These are phyloP conservation scores for Lucilia sericata DNA, from an alignment of 1,140 invertebrate genomes.

Conservation along the genomic window DNA sequence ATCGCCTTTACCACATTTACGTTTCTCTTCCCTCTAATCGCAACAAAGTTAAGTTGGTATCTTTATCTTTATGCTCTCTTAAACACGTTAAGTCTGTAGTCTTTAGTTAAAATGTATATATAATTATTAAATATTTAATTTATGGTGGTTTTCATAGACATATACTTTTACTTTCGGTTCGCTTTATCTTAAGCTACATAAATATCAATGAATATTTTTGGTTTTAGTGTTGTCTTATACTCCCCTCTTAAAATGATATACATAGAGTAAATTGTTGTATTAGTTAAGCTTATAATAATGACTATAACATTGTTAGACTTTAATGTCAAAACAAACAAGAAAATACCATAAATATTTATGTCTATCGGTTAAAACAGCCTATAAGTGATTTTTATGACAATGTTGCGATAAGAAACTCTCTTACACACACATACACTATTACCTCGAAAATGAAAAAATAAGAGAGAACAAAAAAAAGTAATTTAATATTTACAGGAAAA, in stretches of 20 bases:
- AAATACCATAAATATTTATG: constrained; percentile 11
- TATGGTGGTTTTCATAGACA: not conserved
- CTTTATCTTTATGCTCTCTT: constrained; percentile 7
- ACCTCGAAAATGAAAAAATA: not conserved
- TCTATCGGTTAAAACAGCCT: not conserved
- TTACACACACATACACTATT: not conserved
- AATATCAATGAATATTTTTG: constrained; percentile 19
- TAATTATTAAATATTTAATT: constrained; percentile 1
- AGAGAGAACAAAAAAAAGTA: not conserved
- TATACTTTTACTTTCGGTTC: not conserved
- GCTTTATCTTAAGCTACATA: constrained; percentile 19
- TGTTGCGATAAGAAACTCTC: not conserved
- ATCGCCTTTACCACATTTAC: not conserved
- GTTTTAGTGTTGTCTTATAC: not conserved
- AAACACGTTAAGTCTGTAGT: not conserved
- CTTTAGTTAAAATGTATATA: constrained; percentile 13
- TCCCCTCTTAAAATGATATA: not conserved
- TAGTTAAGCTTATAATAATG: constrained; percentile 15
- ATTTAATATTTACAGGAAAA: not conserved
- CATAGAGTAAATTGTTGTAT: not conserved
- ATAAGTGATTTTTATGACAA: constrained; percentile 21
- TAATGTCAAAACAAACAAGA: constrained; percentile 4
- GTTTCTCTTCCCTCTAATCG: not conserved
- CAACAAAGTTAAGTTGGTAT: constrained; percentile 1
- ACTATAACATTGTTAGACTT: not conserved